Evolutionary conservation across 2,797 vertebrate species (phyloP).

Genomic region (Eulemur mongoz): DNA sequence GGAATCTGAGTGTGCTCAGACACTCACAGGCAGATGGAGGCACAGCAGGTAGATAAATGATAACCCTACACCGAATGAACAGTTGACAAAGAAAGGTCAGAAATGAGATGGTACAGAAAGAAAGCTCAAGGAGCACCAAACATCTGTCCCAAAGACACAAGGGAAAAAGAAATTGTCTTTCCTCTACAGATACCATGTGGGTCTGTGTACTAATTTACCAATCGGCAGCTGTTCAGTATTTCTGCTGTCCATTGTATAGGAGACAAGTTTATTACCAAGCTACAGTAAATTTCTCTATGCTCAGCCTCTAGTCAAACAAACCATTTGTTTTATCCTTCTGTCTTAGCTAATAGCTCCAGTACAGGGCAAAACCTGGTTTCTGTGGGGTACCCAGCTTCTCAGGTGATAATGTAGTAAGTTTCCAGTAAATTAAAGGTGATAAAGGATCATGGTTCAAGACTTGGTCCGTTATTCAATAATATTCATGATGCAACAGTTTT

Average conservation of each 20-base stretch:
- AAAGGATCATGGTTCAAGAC: neutral
- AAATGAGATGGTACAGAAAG: conserved; percentile 53
- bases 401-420: neutral
- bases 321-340: neutral
- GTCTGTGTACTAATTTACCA: conserved; percentile 84
- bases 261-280: conserved; percentile 68
- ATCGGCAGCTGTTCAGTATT: conserved; percentile 64
- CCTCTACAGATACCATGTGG: conserved; percentile 55
- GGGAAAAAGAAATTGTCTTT: conserved; percentile 66
- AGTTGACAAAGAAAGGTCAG: conserved; percentile 81
- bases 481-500: neutral
- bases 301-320: conserved; percentile 50
- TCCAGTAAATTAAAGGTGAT: neutral
- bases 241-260: conserved; percentile 36
- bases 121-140: conserved; percentile 58
- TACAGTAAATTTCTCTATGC: conserved; percentile 40
- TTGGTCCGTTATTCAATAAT: neutral
- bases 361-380: neutral
- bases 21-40: conserved; percentile 78
- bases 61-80: conserved; percentile 67
- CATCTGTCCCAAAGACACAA: conserved; percentile 63
- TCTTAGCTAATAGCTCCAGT: neutral
- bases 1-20: conserved; percentile 21
- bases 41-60: conserved; percentile 83
- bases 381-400: neutral